phyloP scores from a whole-genome alignment of 2,113 vertebrate genomes.

The Platichthys stellatus region DNA sequence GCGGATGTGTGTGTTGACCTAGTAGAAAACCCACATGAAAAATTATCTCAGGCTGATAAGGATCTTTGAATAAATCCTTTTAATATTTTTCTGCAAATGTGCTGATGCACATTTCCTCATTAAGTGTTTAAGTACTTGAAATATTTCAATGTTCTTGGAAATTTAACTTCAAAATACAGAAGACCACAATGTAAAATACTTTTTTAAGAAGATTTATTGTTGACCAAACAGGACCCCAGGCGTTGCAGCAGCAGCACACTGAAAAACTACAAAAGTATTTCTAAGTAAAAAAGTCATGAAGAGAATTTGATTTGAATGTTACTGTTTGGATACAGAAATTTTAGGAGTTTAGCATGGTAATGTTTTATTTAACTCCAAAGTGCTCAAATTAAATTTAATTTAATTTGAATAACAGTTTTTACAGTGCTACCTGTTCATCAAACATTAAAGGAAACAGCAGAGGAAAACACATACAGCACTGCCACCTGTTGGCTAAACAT shows the following conservation, averaged over 20 bases:
- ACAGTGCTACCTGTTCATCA: conserved; percentile 17
- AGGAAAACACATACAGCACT: conserved; percentile 21
- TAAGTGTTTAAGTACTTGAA: neutral
- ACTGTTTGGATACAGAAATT: conserved; percentile 11
- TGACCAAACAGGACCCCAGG: conserved; percentile 18
- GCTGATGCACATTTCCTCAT: neutral
- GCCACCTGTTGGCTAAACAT: conserved; percentile 42
- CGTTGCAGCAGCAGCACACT: conserved; percentile 2
- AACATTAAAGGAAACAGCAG: neutral
- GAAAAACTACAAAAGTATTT: neutral
- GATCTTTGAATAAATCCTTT: neutral
- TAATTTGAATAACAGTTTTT: neutral
- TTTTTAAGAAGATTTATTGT: conserved; percentile 51
- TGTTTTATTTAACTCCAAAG: neutral
- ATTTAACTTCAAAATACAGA: neutral
- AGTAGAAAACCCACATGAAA: neutral
- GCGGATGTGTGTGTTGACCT: neutral
- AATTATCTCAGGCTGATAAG: neutral
- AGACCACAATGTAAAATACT: neutral
- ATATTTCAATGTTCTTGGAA: neutral
- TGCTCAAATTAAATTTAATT: neutral
- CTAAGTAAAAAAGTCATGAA: neutral
- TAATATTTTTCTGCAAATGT: neutral
- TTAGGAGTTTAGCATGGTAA: neutral
- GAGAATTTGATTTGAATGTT: neutral